Base-by-base conservation (phyloP, 2,113 vertebrate species). In the Aviceda subcristata region DNA sequence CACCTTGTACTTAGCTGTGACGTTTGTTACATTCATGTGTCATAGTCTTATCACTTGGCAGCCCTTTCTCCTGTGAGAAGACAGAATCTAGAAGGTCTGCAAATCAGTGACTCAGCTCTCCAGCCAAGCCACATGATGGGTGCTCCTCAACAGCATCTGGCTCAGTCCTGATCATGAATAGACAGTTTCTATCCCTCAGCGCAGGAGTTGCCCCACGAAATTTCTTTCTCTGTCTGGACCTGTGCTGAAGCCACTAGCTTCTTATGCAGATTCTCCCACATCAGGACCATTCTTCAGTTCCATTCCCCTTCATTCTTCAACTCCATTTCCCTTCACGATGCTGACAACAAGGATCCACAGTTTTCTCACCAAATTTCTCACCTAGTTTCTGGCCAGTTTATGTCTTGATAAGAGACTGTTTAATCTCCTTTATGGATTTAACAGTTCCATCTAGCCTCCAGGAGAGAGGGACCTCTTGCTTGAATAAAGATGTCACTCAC, bases 191-290 rank as follows among this genome's bases (percentile, higher is more conserved):
- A 24, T 24, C 29, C 34, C 45, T 38, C 34, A 56, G 14, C 0
- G 0, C 16, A 51, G 55, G 29, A 75, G 10, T 5, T 1, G 9
- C 8, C 8, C 21, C 45, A 68, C 18, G 36, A 48, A 12, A 60
- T 62, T 30, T 66, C 7, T 34, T 66, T 7, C 15, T 75, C 34
- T 86, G 4, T 36, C 50, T 85, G 9, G 29, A 50, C 67, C 78
- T 38, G 6, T 66, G 30, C 18, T 73, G 45, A 60, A 46, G 39
- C 27, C 34, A 30, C 12, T 18, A 18, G 12, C 39, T 86, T 50
- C 12, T 68, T 17, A 39, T 7, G 16, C 32, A 77, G 21, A 48
- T 66, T 94, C 5, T 83, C 3, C 15, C 24, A 10, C 9, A 8
- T 23, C 2, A 43, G 53, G 64, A 71, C 10, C 22, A 23, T 51